These are phyloP conservation scores for Siphamia tubifer DNA, from an alignment of 2,113 vertebrate species.

Conservation along the genomic window DNA sequence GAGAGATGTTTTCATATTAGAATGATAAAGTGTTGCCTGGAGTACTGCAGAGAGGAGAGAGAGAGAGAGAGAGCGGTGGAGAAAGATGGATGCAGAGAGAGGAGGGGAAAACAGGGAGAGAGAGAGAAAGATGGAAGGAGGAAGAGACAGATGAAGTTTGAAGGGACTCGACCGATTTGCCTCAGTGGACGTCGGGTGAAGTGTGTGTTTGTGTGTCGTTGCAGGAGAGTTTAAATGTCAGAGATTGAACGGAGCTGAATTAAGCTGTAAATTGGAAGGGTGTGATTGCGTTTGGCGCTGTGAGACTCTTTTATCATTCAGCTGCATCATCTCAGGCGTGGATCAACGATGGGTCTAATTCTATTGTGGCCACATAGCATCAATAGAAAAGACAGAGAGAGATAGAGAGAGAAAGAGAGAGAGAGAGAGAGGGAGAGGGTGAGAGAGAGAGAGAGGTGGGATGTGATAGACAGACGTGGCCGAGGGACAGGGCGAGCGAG, in stretches of 20 bases:
- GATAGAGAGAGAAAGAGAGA: not conserved
- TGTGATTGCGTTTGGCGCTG: constrained; percentile 32
- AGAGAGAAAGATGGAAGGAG: constrained; percentile 1
- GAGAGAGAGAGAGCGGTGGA: not conserved
- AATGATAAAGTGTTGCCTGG: constrained; percentile 48
- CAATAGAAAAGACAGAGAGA: not conserved
- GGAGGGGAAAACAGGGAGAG: too few relatives aligned
- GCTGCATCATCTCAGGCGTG: constrained; percentile 15
- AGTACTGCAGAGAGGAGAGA: constrained; percentile 3
- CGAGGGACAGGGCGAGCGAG: not conserved
- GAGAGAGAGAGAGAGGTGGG: not conserved
- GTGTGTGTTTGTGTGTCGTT: not conserved
- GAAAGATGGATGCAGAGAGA: not conserved
- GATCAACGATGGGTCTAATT: constrained; percentile 21
- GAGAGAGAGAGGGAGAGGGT: not conserved
- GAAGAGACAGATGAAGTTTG: constrained; percentile 23
- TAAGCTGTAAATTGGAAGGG: constrained; percentile 54
- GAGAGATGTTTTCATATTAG: constrained; percentile 58
- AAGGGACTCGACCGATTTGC: constrained; percentile 26
- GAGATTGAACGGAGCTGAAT: constrained; percentile 43
- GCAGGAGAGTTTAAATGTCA: constrained; percentile 10
- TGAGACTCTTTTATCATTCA: constrained; percentile 38
- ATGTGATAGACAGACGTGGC: not conserved
- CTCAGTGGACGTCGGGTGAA: not conserved
- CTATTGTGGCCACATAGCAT: not conserved